These are phyloP conservation scores for Aplysina aerophoba DNA, from an alignment of 37 sponge, comb jelly and placozoan genomes.

Conservation along the genomic window DNA sequence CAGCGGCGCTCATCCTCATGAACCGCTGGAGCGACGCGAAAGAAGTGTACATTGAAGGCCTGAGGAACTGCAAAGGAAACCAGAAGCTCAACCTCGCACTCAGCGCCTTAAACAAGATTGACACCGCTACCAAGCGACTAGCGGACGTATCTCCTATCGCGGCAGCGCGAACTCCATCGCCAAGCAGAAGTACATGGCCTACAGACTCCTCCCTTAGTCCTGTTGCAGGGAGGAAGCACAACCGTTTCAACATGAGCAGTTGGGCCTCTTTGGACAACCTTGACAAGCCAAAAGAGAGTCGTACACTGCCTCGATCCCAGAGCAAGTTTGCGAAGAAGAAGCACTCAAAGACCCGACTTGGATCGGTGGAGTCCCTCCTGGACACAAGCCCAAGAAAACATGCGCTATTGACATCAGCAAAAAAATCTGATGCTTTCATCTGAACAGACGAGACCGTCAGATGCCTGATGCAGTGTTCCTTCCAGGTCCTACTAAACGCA, in stretches of 20 bases:
- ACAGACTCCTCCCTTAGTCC: neutral
- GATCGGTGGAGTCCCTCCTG: constrained; percentile 5
- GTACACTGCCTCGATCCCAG: too few relatives aligned
- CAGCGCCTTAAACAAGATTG: constrained; percentile 42
- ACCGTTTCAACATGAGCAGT: constrained; percentile 8
- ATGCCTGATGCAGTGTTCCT: too few relatives aligned
- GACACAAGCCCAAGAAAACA: neutral
- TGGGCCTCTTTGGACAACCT: constrained; percentile 28
- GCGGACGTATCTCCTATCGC: constrained; percentile 13
- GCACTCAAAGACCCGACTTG: neutral
- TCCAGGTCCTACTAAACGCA: too few relatives aligned
- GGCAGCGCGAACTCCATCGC: constrained; percentile 11
- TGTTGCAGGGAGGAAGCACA: neutral
- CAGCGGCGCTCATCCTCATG: constrained; percentile 58
- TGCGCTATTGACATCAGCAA: neutral
- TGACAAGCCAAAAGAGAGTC: neutral
- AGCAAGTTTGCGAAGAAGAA: too few relatives aligned
- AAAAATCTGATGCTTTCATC: neutral
- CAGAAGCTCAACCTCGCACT: constrained; percentile 47
- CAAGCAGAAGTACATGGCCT: neutral
- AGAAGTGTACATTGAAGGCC: constrained; percentile 66
- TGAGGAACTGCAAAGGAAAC: constrained; percentile 49
- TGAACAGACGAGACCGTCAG: neutral
- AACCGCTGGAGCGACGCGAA: constrained; percentile 78
- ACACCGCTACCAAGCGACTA: constrained; percentile 35